Evolutionary conservation across 23 tunicate genomes (phyloP).

Genomic region (Aplidium turbinatum): DNA sequence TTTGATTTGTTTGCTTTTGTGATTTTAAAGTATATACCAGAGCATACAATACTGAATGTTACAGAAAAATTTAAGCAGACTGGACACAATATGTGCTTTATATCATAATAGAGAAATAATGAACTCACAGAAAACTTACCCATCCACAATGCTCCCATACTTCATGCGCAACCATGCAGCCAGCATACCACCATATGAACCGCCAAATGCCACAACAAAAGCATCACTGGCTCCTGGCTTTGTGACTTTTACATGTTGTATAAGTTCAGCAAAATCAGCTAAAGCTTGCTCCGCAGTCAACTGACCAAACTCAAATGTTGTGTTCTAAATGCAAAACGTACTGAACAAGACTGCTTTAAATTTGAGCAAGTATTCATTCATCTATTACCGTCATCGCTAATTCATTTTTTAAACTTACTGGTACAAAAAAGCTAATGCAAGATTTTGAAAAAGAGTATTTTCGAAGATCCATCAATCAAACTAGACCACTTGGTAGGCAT

Average conservation of each 20-base stretch:
- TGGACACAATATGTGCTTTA: neutral
- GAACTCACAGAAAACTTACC: conserved; percentile 45
- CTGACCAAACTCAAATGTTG: conserved; percentile 51
- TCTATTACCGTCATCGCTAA: too few species aligned
- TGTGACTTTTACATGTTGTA: conserved; percentile 38
- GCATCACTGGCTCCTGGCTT: conserved; percentile 24
- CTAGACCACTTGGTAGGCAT: too few species aligned
- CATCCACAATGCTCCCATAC: conserved; percentile 71
- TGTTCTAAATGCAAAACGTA: conserved; percentile 41
- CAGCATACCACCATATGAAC: conserved; percentile 91
- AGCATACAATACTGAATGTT: neutral
- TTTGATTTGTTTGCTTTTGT: neutral
- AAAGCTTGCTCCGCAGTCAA: conserved; percentile 84
- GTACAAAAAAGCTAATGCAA: too few species aligned
- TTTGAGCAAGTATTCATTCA: too few species aligned
- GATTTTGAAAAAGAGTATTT: too few species aligned
- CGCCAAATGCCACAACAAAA: conserved; percentile 77
- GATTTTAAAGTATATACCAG: neutral
- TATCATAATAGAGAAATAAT: neutral
- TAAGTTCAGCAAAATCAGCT: conserved; percentile 73
- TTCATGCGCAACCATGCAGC: conserved; percentile 80
- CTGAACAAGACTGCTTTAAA: too few species aligned
- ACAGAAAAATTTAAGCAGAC: neutral
- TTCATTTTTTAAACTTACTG: too few species aligned
- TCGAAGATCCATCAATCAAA: too few species aligned